Conservation (phyloP, 2,113 vertebrate species). For the Psittacula cyanocephala region DNA sequence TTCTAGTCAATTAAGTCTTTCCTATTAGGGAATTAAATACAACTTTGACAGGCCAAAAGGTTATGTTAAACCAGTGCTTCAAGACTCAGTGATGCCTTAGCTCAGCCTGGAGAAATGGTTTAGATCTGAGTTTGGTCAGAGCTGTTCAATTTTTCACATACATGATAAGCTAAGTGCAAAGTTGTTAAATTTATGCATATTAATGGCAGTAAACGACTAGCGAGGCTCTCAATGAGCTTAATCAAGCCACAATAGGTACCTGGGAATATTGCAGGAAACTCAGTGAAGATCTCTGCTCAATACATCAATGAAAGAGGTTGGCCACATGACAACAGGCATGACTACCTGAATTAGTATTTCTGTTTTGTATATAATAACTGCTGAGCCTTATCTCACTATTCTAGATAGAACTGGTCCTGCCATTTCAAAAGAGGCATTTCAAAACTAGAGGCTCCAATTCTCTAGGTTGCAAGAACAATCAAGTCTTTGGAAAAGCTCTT, state of each 20-base stretch:
- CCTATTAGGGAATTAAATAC: background rate
- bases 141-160: background rate
- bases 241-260: background rate
- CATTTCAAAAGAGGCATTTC: background rate
- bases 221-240: background rate
- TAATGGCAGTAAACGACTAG: background rate
- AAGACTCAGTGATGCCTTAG: background rate
- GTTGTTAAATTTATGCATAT: background rate
- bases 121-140: background rate
- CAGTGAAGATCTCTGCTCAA: background rate
- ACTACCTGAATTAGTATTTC: background rate
- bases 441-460: background rate
- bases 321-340: background rate
- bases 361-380: background rate
- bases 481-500: background rate
- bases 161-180: rapidly evolving
- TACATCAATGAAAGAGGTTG: background rate
- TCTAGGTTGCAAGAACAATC: background rate
- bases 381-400: background rate
- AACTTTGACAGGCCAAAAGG: background rate
- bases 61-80: background rate
- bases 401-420: background rate
- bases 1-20: background rate
- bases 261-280: background rate
- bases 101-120: background rate